These are phyloP conservation scores for Hydropsyche tenuis DNA, from an alignment of 1,140 invertebrate species.

Conservation along the genomic window DNA sequence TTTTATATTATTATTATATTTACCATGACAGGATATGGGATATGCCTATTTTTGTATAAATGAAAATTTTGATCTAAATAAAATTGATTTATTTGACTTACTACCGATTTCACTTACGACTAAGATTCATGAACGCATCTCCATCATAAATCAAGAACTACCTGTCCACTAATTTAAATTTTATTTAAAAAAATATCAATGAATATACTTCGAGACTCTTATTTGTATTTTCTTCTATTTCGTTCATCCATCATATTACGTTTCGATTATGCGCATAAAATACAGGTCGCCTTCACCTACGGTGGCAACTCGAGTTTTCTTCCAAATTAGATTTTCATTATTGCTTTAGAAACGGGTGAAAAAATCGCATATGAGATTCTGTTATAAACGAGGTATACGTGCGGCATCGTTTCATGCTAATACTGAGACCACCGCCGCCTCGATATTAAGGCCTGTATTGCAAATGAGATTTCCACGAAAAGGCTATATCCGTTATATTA, in stretches of 20 bases:
- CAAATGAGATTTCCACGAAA: constrained; percentile 45
- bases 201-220: too few species aligned
- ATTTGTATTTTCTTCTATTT: background rate
- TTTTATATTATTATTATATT: too few species aligned
- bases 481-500: constrained; percentile 43
- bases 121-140: too few species aligned
- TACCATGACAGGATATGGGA: too few species aligned
- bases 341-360: constrained; percentile 23
- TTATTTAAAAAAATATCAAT: too few species aligned
- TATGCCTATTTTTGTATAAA: too few species aligned
- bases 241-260: too few species aligned
- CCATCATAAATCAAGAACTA: too few species aligned
- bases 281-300: background rate
- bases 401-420: constrained; percentile 41
- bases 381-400: constrained; percentile 17
- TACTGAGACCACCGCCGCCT: constrained; percentile 34
- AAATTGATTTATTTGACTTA: too few species aligned
- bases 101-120: too few species aligned
- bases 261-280: constrained; percentile 7
- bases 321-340: constrained; percentile 18
- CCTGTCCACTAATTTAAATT: too few species aligned
- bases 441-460: constrained; percentile 41
- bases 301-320: background rate
- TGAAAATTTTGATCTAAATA: too few species aligned
- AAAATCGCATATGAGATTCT: constrained; percentile 28